These are phyloP conservation scores for Cryptoleucopteryx plumbea DNA, from an alignment of 2,113 vertebrate species.

Conservation along the genomic window DNA sequence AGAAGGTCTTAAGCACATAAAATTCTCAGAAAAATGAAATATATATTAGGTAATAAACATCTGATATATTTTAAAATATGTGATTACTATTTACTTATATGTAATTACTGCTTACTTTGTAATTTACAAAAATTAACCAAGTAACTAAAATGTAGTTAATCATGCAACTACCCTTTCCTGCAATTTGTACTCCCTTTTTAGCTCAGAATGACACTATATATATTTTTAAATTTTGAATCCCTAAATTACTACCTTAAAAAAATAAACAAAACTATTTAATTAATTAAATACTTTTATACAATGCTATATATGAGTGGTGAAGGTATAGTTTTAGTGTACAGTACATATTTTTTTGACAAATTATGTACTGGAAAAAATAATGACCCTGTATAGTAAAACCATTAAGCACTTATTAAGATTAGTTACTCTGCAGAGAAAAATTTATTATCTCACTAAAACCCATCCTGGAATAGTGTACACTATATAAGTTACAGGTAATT, in stretches of 20 bases:
- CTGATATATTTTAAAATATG: background rate
- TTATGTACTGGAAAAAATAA: background rate
- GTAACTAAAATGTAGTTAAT: background rate
- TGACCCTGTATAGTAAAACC: background rate
- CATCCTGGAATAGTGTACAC: background rate
- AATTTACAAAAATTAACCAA: background rate
- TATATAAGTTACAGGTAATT: background rate
- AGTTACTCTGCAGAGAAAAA: background rate
- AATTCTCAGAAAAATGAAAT: background rate
- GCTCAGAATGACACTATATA: background rate
- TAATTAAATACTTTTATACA: background rate
- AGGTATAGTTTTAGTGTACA: background rate
- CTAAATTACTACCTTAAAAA: background rate
- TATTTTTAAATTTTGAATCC: background rate
- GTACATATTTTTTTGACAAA: background rate
- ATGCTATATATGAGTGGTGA: background rate
- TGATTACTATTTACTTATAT: background rate
- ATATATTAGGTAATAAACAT: background rate
- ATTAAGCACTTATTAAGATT: background rate
- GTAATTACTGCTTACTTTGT: background rate
- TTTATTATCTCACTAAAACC: background rate
- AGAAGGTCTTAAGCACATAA: background rate
- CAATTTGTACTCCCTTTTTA: background rate
- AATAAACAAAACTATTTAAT: background rate
- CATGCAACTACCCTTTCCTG: background rate